Conservation (phyloP, 2,888 invertebrate genomes). For the Linnaemya vulpina region DNA sequence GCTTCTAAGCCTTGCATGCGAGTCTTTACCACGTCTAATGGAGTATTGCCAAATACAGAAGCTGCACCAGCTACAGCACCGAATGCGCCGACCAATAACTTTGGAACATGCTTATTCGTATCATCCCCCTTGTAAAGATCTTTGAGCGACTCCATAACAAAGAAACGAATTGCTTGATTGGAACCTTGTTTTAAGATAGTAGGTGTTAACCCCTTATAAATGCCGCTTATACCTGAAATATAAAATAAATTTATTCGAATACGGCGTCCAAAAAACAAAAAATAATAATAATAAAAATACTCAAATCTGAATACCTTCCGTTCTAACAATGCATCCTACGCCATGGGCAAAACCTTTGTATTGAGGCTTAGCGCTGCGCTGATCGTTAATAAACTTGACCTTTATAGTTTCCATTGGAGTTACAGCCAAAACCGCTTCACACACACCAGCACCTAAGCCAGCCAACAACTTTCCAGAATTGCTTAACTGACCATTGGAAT, state of each 20-base stretch:
- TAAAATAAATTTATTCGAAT: neutral
- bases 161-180: slow-evolving; percentile 99
- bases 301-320: slow-evolving; percentile 86
- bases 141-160: slow-evolving; percentile 97
- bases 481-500: slow-evolving; percentile 90
- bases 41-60: slow-evolving; percentile 99
- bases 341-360: slow-evolving; percentile 98
- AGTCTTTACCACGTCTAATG: slow-evolving; percentile 99
- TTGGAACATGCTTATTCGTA: slow-evolving; percentile 92
- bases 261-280: neutral
- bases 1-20: slow-evolving; percentile 99
- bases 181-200: slow-evolving; percentile 99
- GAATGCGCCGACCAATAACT: slow-evolving; percentile 93
- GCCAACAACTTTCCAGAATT: slow-evolving; percentile 91
- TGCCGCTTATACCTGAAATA: slow-evolving; percentile 86
- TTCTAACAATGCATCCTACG: slow-evolving; percentile 91
- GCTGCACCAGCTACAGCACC: slow-evolving; percentile 97
- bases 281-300: neutral
- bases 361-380: slow-evolving; percentile 93
- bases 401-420: slow-evolving; percentile 99
- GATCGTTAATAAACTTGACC: slow-evolving; percentile 99
- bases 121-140: slow-evolving; percentile 96
- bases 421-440: slow-evolving; percentile 97
- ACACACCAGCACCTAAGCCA: slow-evolving; percentile 97
- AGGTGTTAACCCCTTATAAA: slow-evolving; percentile 97